Base-by-base conservation (phyloP, 1,140 invertebrate species). In the Sarcophaga peregrina region DNA sequence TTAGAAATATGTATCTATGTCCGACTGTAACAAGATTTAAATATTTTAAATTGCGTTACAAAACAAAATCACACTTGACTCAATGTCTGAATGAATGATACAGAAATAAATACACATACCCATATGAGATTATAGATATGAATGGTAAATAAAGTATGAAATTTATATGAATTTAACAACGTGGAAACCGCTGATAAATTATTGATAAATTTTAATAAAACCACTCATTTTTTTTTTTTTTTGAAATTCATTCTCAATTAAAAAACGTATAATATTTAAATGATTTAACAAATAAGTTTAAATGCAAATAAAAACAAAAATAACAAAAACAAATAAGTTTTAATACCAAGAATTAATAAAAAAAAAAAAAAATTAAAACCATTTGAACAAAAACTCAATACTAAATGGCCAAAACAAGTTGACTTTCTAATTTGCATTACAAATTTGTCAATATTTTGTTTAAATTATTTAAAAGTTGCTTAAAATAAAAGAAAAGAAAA, bases 381-480 rank as follows among this genome's bases (percentile, higher is more conserved):
- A 37, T 37, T 37, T 15, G 13, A n/a, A 4, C 5, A n/a, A n/a
- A 15, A 11, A 15, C 13, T n/a, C 13, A 58, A 52, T 52, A 37
- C 25, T 37, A 37, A 37, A 4, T 37, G 25, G 25, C 25, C 25
- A 58, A 37, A 37, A 58, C 54, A 58, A 58, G 54, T 58, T n/a
- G 54, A 58, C 54, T 58, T 58, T 58, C 54, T 58, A 58, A 58
- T 58, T 58, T 58, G 54, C n/a, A 15, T 7, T 7, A 58, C 11
- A 58, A 58, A 58, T 58, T 58, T 58, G 54, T 58, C n/a, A 58
- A n/a, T 58, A 58, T 58, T n/a, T 58, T 58, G 54, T 58, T 58
- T 58, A 58, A 58, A 58, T 58, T 15, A 58, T 58, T 58, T 58
- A 58, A 58, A 58, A n/a, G 54, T 15, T 37, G 25, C n/a, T n/a